These are phyloP conservation scores for Lacerta agilis DNA, from an alignment of 2,797 vertebrate species.

Conservation along the genomic window DNA sequence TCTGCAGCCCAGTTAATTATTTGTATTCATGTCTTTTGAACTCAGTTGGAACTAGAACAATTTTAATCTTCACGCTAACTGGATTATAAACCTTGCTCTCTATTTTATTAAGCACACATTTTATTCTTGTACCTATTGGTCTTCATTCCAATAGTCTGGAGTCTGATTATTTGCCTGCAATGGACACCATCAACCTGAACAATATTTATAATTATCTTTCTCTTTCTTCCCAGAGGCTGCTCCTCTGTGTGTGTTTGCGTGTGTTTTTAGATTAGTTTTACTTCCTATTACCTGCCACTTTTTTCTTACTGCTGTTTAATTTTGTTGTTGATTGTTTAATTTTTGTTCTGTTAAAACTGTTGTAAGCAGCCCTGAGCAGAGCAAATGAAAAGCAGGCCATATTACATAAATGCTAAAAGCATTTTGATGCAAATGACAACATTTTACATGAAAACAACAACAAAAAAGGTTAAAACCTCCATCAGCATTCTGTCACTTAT, in stretches of 20 bases:
- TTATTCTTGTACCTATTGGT: background rate
- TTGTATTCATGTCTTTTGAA: background rate
- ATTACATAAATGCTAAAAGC: background rate
- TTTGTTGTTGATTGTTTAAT: background rate
- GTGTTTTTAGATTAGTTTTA: background rate
- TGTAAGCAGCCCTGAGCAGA: background rate
- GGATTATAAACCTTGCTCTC: background rate
- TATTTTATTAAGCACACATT: background rate
- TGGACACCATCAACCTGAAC: background rate
- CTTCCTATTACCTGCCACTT: background rate
- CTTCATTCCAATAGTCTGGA: background rate
- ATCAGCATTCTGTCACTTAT: background rate
- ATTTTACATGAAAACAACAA: background rate
- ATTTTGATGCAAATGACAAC: background rate
- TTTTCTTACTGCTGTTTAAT: background rate
- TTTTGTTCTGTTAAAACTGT: background rate
- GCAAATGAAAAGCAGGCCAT: background rate
- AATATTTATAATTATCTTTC: background rate
- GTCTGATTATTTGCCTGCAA: conserved; percentile 13
- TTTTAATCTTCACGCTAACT: background rate
- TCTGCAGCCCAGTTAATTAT: background rate
- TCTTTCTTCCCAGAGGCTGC: background rate
- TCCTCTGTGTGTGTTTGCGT: background rate
- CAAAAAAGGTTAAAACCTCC: background rate
- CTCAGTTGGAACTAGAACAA: background rate